phyloP scores from a whole-genome alignment of 2,113 vertebrate species.

The Plestiodon gilberti region DNA sequence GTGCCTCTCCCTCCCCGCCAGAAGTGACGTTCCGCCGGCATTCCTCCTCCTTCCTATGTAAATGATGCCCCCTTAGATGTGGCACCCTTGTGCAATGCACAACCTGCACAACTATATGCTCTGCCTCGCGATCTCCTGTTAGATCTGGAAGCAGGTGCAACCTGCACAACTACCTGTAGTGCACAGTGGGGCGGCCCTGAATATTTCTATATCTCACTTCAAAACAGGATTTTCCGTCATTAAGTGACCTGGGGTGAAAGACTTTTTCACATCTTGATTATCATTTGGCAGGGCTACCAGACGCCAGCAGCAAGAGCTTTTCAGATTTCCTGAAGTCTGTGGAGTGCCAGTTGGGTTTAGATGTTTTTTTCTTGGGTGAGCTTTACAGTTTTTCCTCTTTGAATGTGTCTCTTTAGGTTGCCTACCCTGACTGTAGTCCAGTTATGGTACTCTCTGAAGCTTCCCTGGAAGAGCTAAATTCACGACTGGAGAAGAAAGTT shows the following conservation, averaged over 20 bases:
- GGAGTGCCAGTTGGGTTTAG: background rate
- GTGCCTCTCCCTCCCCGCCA: no score
- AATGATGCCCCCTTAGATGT: no score
- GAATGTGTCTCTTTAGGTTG: conserved; percentile 74
- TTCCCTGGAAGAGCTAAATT: conserved; percentile 87
- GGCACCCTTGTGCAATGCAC: no score
- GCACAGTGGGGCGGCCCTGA: no score
- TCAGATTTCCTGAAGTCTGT: background rate
- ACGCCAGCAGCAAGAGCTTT: background rate
- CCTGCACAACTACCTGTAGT: no score
- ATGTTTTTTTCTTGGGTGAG: background rate
- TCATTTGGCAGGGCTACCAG: background rate
- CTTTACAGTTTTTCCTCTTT: conserved; percentile 8
- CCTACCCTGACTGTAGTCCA: conserved; percentile 84
- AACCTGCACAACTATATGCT: no score
- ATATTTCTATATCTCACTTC: no score
- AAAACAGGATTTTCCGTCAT: no score
- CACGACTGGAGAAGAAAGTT: conserved; percentile 80
- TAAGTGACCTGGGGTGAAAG: background rate
- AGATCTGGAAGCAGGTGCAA: no score
- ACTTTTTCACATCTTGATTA: background rate
- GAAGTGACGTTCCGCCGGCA: no score
- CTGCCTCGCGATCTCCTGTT: no score
- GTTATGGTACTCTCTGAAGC: conserved; percentile 87
- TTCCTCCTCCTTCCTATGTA: no score